These are phyloP conservation scores for Podocnemis expansa DNA, from an alignment of 2,113 vertebrate genomes.

Conservation along the genomic window DNA sequence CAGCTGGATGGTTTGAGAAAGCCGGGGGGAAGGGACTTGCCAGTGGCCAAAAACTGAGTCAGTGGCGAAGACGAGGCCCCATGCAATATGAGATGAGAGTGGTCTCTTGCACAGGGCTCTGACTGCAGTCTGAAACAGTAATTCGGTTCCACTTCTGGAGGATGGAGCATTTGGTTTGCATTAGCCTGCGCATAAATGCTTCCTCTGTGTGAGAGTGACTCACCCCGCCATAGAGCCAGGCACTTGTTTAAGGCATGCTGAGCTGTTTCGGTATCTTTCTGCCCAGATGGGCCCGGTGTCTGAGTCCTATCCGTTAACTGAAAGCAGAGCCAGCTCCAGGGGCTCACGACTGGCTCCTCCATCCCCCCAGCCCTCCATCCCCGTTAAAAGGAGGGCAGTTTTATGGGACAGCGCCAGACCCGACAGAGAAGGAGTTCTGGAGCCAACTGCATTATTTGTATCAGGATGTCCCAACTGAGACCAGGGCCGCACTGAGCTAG, in stretches of 20 bases:
- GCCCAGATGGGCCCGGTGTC: not conserved
- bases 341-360: not conserved
- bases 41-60: not conserved
- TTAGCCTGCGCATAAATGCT: not conserved
- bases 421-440: not conserved
- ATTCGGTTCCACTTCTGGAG: not conserved
- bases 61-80: not conserved
- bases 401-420: not conserved
- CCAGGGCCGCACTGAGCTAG: not conserved
- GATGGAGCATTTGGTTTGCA: not conserved
- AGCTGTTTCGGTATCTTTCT: not conserved
- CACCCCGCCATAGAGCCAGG: not conserved
- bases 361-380: not conserved
- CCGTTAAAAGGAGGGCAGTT: not conserved
- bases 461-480: not conserved
- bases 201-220: not conserved
- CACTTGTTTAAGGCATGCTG: rapidly evolving
- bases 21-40: not conserved
- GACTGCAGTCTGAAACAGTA: not conserved
- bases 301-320: not conserved
- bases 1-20: not conserved
- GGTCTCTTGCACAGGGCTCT: not conserved
- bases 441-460: not conserved
- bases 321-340: not conserved
- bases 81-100: not conserved